Base-by-base conservation (phyloP, 2,888 invertebrate genomes). In the Ornithoptera alexandrae region DNA sequence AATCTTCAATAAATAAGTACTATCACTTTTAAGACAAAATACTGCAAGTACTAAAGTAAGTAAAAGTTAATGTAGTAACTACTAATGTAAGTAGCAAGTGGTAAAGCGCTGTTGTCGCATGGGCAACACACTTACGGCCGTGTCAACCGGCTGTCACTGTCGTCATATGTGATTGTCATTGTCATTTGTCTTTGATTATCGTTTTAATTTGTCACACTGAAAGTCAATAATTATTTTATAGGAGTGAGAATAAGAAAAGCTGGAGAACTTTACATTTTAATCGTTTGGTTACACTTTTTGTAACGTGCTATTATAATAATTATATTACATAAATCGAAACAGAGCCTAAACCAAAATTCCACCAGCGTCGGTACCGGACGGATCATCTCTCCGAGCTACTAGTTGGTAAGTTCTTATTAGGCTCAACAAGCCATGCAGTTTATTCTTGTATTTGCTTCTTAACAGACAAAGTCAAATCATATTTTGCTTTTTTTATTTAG, bases 381-480 rank as follows among this genome's bases (percentile, higher is more conserved):
- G 81, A 76, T 80, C 84, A 73, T 76, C 80, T 82, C 88, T 88
- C 85, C 87, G 84, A 80, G 82, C 88, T 85, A 80, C 85, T 87
- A 81, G 85, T 83, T 83, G 87, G 89, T 89, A 82, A 77, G 79
- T 76, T 50, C 46, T 70, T 67, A 64, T 64, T 57, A 42, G 42
- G 22, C 56, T 62, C 20, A 18, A 57, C 46, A 24, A 46, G 42
- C 53, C 59, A 70, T 20, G 63, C 70, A 67, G 22, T 17, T n/a
- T n/a, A 2, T 10, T 56, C n/a, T 46, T 46, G 15, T 15, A 46
- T 15, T 46, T 12, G 46, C 15, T 46, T 46, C 12, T 46, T 46
- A 4, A 3, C 46, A 46, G 15, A 15, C 15, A 46, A 3, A 12
- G 15, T 15, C 46, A 12, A 4, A 46, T 2, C 12, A 46, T 15